phyloP scores from a whole-genome alignment of 2,888 invertebrate species.

The Auanema freiburgensis region DNA sequence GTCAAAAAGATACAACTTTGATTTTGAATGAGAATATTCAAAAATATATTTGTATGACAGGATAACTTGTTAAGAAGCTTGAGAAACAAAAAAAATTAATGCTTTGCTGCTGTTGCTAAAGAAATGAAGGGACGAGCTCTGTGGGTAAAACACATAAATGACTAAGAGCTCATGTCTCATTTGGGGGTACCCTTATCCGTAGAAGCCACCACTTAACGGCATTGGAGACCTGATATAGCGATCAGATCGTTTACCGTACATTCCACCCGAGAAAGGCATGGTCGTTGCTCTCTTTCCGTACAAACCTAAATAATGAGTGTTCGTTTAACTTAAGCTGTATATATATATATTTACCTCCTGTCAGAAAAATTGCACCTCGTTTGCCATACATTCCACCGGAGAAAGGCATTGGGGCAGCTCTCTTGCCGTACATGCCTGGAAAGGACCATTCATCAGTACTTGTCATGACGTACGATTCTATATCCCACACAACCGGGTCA shows the following conservation, averaged over 20 bases:
- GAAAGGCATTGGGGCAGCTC: conserved; percentile 23
- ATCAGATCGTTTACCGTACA: conserved; percentile 19
- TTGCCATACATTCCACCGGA: conserved; percentile 26
- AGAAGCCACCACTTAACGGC: conserved; percentile 21
- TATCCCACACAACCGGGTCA: too few species aligned
- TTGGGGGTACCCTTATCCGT: conserved; percentile 7
- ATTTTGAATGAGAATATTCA: too few species aligned
- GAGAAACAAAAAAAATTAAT: too few species aligned
- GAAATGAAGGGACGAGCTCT: too few species aligned
- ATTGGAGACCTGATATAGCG: conserved; percentile 13
- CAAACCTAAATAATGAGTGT: background rate
- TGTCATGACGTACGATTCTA: too few species aligned
- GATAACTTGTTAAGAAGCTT: too few species aligned
- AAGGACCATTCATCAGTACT: background rate
- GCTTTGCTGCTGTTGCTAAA: too few species aligned
- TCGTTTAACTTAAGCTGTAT: background rate
- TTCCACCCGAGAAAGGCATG: conserved; percentile 21
- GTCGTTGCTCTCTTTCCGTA: conserved; percentile 8
- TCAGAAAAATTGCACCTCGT: conserved; percentile 28
- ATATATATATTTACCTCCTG: conserved; percentile 16
- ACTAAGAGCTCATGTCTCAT: too few species aligned
- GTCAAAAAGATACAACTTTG: too few species aligned
- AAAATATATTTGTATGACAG: too few species aligned
- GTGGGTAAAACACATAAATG: too few species aligned
- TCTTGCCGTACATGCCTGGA: conserved; percentile 32